Percentiles rank a stretch among this genome's conserved stretches.
These are phyloP conservation scores for Drosophila atripex DNA, from an alignment of 2,888 invertebrate genomes.

Conservation along the genomic window DNA sequence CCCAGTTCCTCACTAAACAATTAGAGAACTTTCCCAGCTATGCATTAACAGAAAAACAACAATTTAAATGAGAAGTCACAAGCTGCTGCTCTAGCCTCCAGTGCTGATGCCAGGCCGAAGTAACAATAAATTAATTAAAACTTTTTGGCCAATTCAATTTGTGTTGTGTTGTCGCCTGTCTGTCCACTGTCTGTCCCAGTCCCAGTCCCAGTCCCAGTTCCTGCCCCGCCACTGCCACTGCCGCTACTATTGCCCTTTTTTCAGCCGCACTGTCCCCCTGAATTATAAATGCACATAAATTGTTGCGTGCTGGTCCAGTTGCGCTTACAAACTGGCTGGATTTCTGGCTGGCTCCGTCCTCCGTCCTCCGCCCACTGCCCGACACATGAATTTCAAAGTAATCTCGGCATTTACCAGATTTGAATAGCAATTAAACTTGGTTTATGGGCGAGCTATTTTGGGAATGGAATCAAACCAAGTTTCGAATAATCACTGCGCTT, in stretches of 20 bases:
- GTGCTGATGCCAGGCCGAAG: constrained; percentile 55
- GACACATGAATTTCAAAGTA: constrained; percentile 74
- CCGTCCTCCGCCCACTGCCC: constrained; percentile 47
- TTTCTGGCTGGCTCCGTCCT: constrained; percentile 4
- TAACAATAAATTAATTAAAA: constrained; percentile 80
- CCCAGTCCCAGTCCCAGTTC: too few relatives aligned
- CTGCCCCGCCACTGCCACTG: neutral
- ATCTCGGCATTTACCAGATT: constrained; percentile 55
- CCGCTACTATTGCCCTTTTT: constrained; percentile 11
- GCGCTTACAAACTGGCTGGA: constrained; percentile 2
- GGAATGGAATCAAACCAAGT: constrained; percentile 22
- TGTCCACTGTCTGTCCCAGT: constrained; percentile 24
- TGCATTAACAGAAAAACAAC: constrained; percentile 70
- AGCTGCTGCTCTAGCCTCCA: constrained; percentile 37
- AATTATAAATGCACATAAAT: constrained; percentile 80
- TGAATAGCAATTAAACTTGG: constrained; percentile 49
- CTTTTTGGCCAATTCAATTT: constrained; percentile 80
- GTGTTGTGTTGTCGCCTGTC: constrained; percentile 67
- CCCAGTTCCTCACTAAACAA: constrained; percentile 54
- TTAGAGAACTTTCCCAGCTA: constrained; percentile 74
- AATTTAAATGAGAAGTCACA: constrained; percentile 71
- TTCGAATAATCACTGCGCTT: neutral
- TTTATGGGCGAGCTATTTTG: constrained; percentile 30
- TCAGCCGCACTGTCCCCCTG: constrained; percentile 56
- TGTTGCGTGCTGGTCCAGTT: constrained; percentile 51